Evolutionary conservation across 2,113 vertebrate species (phyloP), one percentile per base, ranked within the genome.

Genomic region (Erythrocebus patas): DNA sequence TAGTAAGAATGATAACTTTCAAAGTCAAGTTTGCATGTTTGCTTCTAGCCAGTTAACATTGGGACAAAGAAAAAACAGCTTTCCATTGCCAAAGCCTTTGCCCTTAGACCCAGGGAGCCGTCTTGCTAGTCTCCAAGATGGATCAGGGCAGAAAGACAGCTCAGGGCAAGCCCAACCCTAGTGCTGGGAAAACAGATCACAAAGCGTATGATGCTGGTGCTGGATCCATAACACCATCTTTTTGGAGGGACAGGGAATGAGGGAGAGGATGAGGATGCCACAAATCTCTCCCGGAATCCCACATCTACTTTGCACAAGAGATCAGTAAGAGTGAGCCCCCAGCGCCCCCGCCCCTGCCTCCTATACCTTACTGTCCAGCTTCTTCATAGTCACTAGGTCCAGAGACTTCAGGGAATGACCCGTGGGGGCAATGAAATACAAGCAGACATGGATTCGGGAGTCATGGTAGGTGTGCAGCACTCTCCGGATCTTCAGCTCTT

Each of bases 311-410:
- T 25, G n/a, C 61, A 89, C 10, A 50, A 87, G 35, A 50, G 35
- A 78, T n/a, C 23, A 52, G 35, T 6, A 80, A 76, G 57, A 45
- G 48, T 9, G 78, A 90, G 43, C 35, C 8, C 55, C 52, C 30
- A 5, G 43, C 38, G 48, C 72, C 45, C 81, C 14, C 0, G 27
- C 57, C 30, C 45, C 45, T 8, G 25, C 40, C 0, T 82, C 98
- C 97, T 64, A 18, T 97, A 99, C 99, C 99, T 99, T 99, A 98
- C 99, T 99, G 97, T 99, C 99, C 12, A 99, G 99, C 97, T 99
- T 99, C 98, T 99, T 99, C 99, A 99, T 99, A 0, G 99, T 99
- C 70, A 99, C 99, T 98, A 99, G 98, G 98, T 99, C 99, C 93
- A 99, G 98, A 87, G 99, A 99, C 97, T 99, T 99, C 87, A 99